Conservation (phyloP, 1,140 invertebrate species). For the Dinoponera quadriceps region DNA sequence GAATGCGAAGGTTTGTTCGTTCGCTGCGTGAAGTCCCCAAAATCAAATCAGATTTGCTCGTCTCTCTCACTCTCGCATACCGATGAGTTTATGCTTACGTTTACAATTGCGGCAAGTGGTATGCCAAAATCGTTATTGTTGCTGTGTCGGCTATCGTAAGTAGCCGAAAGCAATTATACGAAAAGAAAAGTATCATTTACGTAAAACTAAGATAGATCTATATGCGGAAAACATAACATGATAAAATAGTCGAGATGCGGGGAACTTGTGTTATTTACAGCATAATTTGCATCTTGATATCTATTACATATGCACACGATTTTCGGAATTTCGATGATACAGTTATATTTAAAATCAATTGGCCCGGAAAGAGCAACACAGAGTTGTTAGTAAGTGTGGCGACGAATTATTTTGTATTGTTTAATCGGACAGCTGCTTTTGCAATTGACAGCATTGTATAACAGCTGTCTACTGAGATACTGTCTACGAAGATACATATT, state of each 20-base stretch:
- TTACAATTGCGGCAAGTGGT: too few relatives aligned
- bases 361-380: conserved; percentile 88
- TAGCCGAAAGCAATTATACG: not conserved
- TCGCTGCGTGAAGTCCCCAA: too few relatives aligned
- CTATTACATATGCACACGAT: conserved; percentile 83
- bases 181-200: not conserved
- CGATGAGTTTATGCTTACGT: too few relatives aligned
- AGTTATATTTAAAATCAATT: conserved; percentile 92
- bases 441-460: too few relatives aligned
- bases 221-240: conserved; percentile 52
- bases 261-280: conserved; percentile 52
- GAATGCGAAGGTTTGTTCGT: too few relatives aligned
- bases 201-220: not conserved
- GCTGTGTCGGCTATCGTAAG: not conserved
- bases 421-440: not conserved
- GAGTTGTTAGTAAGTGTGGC: conserved; percentile 83
- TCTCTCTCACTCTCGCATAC: too few relatives aligned
- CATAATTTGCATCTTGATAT: conserved; percentile 56
- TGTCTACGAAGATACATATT: not conserved
- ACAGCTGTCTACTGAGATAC: not conserved
- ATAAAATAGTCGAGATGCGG: conserved; percentile 68
- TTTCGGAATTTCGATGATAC: conserved; percentile 93
- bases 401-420: not conserved
- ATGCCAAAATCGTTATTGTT: too few relatives aligned
- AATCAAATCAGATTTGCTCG: too few relatives aligned